Percentiles rank a stretch among this genome's conserved stretches.
Conservation (phyloP, 1,140 invertebrate species). For the Drosophila parabipectinata region DNA sequence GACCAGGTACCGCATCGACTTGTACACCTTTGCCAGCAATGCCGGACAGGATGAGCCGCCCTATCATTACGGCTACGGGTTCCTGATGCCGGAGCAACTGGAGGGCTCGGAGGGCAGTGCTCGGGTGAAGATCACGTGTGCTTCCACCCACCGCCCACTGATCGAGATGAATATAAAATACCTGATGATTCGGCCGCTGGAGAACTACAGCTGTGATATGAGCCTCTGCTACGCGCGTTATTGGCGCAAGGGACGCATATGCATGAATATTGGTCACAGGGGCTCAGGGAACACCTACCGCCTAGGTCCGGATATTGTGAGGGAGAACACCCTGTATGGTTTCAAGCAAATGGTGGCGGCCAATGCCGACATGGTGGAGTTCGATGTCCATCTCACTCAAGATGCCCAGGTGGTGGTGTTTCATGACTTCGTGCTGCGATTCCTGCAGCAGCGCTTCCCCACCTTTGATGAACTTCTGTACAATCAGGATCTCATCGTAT, state of each 20-base stretch:
- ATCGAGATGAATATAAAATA: conserved; percentile 55
- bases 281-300: conserved; percentile 55
- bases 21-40: conserved; percentile 57
- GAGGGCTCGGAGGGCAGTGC: conserved; percentile 42
- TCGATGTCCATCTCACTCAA: conserved; percentile 69
- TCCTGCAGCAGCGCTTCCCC: conserved; percentile 16
- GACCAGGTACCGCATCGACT: conserved; percentile 53
- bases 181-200: conserved; percentile 45
- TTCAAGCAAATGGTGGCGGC: conserved; percentile 29
- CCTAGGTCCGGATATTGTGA: conserved; percentile 5
- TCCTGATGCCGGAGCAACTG: conserved; percentile 38
- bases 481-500: conserved; percentile 34
- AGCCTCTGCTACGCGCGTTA: conserved; percentile 30
- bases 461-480: conserved; percentile 15
- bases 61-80: conserved; percentile 66
- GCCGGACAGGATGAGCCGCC: conserved; percentile 46
- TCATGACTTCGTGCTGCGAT: conserved; percentile 56
- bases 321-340: conserved; percentile 64
- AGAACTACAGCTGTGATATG: conserved; percentile 22
- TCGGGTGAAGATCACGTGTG: conserved; percentile 50
- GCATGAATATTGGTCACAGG: conserved; percentile 57
- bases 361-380: conserved; percentile 67
- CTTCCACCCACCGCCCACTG: conserved; percentile 64
- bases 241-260: conserved; percentile 25
- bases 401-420: conserved; percentile 66